Evolutionary conservation across 2,888 invertebrate genomes (phyloP), one percentile per base, ranked within the genome.

Genomic region (Agriopis marginaria): DNA sequence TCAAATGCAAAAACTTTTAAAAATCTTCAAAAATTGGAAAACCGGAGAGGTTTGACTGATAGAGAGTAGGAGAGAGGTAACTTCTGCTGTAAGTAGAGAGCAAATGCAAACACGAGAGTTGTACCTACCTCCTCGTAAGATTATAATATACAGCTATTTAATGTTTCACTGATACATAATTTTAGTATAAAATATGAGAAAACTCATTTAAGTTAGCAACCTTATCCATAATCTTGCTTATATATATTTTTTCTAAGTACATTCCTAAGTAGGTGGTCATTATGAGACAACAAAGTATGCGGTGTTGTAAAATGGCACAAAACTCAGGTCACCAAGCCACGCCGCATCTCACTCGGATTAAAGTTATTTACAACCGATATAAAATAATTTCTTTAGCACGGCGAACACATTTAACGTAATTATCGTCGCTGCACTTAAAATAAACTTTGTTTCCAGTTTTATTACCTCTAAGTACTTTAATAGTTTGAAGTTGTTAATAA

Each of bases 361-460:
- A 86, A 84, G 73, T 86, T 80, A 90, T 92, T 92, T 91, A 92
- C 85, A 80, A 74, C 82, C 80, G 72, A 82, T 88, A 89, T 91
- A 89, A 92, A 92, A 88, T 86, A 83, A 88, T 87, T 88, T 84
- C 82, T 87, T 86, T 88, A 80, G 82, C 79, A 80, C 79, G 77
- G 76, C 79, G 79, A 82, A 89, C 85, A 89, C 87, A 88, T 89
- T 89, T 85, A 82, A 83, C 82, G 85, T 86, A 88, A 90, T 89
- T 86, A 89, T 88, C 80, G 81, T 80, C 82, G 81, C 80, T 83
- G 86, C 83, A 86, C 80, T 88, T 84, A 86, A 86, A 85, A 84
- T 82, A 81, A 89, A 88, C 83, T 88, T 91, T 69, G 89, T 90
- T 85, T 80, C 75, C 78, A 79, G 71, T 79, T 86, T 88, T 84